A percentile compares a stretch with the other conserved stretches of the same genome.
phyloP scores from a whole-genome alignment of 2,113 vertebrate genomes.

The Periophthalmodon schlosseri region DNA sequence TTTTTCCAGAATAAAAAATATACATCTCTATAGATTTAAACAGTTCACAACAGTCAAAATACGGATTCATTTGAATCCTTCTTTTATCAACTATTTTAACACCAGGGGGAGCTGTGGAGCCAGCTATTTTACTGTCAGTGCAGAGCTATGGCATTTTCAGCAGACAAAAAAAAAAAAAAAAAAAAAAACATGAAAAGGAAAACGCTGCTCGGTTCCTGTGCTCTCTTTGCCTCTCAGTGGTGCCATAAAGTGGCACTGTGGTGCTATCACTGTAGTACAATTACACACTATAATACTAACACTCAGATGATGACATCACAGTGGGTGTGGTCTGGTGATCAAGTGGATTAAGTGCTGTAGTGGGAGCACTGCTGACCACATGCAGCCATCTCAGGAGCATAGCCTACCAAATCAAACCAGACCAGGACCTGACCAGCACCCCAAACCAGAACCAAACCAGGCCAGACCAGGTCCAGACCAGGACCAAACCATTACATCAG shows the following conservation, averaged over 20 bases:
- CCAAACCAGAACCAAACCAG: too few species aligned
- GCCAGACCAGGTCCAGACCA: neutral
- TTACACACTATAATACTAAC: too few species aligned
- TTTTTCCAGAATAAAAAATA: conserved; percentile 18
- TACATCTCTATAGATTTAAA: conserved; percentile 50
- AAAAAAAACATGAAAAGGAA: too few species aligned
- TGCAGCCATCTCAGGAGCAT: neutral
- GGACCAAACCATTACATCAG: neutral
- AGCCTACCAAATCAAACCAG: neutral
- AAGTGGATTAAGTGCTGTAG: conserved; percentile 62
- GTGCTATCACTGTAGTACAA: too few species aligned
- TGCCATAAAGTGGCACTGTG: too few species aligned
- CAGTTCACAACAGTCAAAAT: conserved; percentile 27
- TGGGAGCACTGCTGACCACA: conserved; percentile 27
- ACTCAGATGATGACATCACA: conserved; percentile 73
- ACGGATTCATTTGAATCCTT: conserved; percentile 20
- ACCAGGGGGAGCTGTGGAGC: conserved; percentile 2
- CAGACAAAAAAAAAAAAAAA: conserved; percentile 17
- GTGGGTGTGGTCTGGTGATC: conserved; percentile 38
- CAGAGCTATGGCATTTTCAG: conserved; percentile 41
- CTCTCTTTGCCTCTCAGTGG: too few species aligned
- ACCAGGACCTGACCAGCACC: too few species aligned
- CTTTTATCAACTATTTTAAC: conserved; percentile 16
- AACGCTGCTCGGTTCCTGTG: too few species aligned
- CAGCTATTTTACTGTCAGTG: conserved; percentile 12